These are phyloP conservation scores for Cecidostiba fungosa DNA, from an alignment of 2,888 invertebrate species.

Conservation along the genomic window DNA sequence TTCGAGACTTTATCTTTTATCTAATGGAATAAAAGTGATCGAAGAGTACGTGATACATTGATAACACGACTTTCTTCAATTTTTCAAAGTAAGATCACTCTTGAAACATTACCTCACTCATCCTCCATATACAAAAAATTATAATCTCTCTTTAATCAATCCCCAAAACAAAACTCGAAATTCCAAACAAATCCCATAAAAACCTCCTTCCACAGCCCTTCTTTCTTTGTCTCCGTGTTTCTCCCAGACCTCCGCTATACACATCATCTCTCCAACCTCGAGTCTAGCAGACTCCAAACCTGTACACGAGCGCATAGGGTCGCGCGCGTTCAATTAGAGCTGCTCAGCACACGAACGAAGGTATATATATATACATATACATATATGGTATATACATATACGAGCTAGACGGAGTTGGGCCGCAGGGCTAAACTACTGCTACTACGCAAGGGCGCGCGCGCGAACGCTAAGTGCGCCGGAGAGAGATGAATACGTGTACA, in stretches of 20 bases:
- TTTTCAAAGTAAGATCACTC: too few relatives aligned
- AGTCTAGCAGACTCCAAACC: slow-evolving; percentile 9
- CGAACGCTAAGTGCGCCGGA: slow-evolving; percentile 29
- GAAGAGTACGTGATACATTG: too few relatives aligned
- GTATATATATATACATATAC: background rate
- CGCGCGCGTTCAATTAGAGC: slow-evolving; percentile 8
- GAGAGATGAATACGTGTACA: slow-evolving; percentile 29
- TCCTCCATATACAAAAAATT: too few relatives aligned
- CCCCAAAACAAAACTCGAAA: background rate
- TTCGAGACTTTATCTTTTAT: too few relatives aligned
- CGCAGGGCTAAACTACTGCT: slow-evolving; percentile 26
- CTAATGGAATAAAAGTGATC: too few relatives aligned
- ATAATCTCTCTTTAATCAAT: background rate
- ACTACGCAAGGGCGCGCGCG: background rate
- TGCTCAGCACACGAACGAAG: background rate
- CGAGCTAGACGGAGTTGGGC: slow-evolving; percentile 15
- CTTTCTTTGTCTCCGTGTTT: slow-evolving; percentile 17
- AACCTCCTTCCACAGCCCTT: background rate
- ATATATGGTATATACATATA: background rate
- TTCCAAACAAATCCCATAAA: background rate
- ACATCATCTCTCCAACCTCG: background rate
- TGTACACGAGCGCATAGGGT: slow-evolving; percentile 6
- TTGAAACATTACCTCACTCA: too few relatives aligned
- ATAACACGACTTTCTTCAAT: too few relatives aligned
- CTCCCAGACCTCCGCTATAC: background rate